Evolutionary conservation across 2,113 vertebrate species (phyloP), one percentile per base, ranked within the genome.

Genomic region (Sapayoa aenigma): DNA sequence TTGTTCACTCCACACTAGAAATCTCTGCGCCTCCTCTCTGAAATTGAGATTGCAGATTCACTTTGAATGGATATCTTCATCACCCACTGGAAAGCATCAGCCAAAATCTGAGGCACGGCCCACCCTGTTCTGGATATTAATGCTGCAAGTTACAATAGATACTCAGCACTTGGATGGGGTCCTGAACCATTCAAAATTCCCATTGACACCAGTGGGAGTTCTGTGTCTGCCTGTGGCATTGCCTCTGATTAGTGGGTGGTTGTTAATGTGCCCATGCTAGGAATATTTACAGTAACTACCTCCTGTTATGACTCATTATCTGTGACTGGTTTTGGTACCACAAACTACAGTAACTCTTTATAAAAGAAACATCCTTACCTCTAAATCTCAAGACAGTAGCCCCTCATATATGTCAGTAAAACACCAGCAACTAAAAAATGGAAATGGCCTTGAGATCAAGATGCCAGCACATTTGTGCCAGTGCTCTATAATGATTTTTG

Each of bases 271-370:
- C 89, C 83, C 81, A 81, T 86, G 93, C 89, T 73, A 67, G 89
- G 94, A 93, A 87, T 96, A 93, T 97, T 97, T 96, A 96, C 93
- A 95, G 95, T 92, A 94, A 74, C 86, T 87, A 13, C 86, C 91
- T 93, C 89, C 91, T 88, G 93, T 82, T 87, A 50, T 96, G 95
- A 96, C 83, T 97, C 96, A 95, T 95, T 81, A 92, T 84, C 58
- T 91, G 23, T 82, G 72, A 37, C 72, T 89, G 66, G 7, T 37
- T 95, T 76, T 44, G 89, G 44, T 82, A 49, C 89, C 75, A 76
- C 81, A 91, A 91, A 84, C 53, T 60, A 74, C 88, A 87, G 79
- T 3, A 66, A 55, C 49, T 44, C 77, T 56, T 46, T 11, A 20
- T 22, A 22, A 89, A 72, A 65, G 88, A 76, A 62, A 37, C n/a